Evolutionary conservation across 2,797 vertebrate species (phyloP).

Genomic region (Eremophila alpestris): DNA sequence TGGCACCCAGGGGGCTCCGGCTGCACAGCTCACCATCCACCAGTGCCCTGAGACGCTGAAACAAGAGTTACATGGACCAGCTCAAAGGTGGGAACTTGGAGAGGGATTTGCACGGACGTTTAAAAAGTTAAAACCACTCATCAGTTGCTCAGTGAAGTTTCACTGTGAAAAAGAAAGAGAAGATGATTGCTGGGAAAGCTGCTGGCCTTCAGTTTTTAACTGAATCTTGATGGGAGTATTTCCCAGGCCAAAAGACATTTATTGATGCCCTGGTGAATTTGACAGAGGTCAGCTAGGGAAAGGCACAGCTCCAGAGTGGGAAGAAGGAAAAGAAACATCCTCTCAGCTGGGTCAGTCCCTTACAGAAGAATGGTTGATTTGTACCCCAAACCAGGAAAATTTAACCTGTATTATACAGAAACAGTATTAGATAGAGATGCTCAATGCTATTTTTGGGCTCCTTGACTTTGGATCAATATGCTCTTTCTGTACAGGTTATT

Average conservation of each 20-base stretch:
- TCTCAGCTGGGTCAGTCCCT: not conserved
- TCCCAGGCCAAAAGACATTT: not conserved
- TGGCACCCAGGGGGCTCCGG: not conserved
- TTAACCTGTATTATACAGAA: not conserved
- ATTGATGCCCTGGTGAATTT: not conserved
- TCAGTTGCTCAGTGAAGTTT: not conserved
- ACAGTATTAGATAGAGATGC: not conserved
- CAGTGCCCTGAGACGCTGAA: not conserved
- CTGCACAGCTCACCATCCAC: not conserved
- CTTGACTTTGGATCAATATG: not conserved
- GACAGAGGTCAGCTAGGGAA: not conserved
- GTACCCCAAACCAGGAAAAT: not conserved
- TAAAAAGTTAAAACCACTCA: not conserved
- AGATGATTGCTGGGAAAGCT: not conserved
- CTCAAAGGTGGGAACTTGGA: not conserved
- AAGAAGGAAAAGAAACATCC: not conserved
- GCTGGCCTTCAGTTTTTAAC: not conserved
- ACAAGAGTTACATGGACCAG: not conserved
- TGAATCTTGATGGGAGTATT: not conserved
- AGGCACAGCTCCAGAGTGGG: not conserved
- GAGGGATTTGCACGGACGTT: not conserved
- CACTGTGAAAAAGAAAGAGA: not conserved
- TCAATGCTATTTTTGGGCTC: not conserved
- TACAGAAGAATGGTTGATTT: not conserved
- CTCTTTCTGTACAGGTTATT: not conserved